Conservation (phyloP, 2,113 vertebrate genomes). For the Dasyprocta punctata region DNA sequence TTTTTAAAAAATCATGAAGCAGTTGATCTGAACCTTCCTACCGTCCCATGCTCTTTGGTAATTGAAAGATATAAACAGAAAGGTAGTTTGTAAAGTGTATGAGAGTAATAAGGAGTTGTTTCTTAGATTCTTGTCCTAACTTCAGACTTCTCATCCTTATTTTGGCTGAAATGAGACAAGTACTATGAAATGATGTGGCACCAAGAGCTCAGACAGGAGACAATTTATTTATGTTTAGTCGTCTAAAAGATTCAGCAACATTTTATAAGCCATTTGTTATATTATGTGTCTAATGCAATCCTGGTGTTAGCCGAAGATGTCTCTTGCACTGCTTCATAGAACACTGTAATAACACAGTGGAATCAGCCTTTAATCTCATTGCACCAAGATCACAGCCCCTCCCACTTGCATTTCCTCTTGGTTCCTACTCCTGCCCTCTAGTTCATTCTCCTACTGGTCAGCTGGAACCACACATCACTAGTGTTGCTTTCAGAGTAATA, state of each 20-base stretch:
- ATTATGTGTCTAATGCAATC: neutral
- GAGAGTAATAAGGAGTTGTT: neutral
- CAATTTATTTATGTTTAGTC: conserved; percentile 38
- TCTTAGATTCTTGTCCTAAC: neutral
- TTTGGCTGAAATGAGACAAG: neutral
- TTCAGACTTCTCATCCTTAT: neutral
- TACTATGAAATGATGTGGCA: neutral
- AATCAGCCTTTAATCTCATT: neutral
- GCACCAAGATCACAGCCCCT: neutral
- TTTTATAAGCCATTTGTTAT: neutral
- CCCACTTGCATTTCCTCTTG: neutral
- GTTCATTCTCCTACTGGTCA: neutral
- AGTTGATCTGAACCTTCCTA: neutral
- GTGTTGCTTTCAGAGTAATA: conserved; percentile 21
- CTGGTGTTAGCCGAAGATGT: neutral
- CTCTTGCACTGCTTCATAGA: conserved; percentile 40
- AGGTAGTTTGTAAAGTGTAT: neutral
- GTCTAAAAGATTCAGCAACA: neutral
- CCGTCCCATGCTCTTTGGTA: neutral
- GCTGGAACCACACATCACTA: conserved; percentile 63
- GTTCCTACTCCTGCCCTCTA: neutral
- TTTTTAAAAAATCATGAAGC: neutral
- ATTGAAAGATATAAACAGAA: neutral
- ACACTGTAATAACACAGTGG: neutral
- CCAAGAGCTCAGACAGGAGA: neutral